A percentile compares a stretch with the other conserved stretches of the same genome.
Conservation (phyloP, 2,113 vertebrate genomes). For the Poeciliopsis retropinna region DNA sequence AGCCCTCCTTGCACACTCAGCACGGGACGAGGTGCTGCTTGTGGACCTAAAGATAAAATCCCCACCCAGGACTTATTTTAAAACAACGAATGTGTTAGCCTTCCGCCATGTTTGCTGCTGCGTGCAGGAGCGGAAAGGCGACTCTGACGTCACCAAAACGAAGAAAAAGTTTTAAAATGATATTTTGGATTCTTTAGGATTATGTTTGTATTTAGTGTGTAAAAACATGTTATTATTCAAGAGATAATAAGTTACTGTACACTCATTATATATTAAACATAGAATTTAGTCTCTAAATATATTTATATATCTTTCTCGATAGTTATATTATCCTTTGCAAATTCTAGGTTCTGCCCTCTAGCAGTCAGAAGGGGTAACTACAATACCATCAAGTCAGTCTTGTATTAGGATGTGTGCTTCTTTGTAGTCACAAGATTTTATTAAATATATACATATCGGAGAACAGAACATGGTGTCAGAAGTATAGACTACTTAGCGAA, state of each 20-base stretch:
- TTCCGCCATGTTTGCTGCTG: constrained; percentile 68
- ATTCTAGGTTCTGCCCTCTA: background rate
- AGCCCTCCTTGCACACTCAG: background rate
- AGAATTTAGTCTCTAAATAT: background rate
- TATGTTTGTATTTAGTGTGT: background rate
- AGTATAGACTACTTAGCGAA: too few species aligned
- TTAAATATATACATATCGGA: too few species aligned
- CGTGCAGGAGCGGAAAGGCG: constrained; percentile 35
- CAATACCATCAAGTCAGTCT: background rate
- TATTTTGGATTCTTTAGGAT: background rate
- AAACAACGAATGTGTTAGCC: constrained; percentile 26
- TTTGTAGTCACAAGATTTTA: too few species aligned
- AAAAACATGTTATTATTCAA: background rate
- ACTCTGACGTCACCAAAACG: constrained; percentile 21
- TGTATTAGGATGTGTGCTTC: background rate
- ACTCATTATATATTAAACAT: background rate
- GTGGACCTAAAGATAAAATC: background rate
- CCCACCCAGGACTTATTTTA: constrained; percentile 14
- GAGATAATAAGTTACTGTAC: background rate
- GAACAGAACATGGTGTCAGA: too few species aligned
- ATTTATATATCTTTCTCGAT: background rate
- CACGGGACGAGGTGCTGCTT: rapidly evolving
- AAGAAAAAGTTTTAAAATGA: background rate
- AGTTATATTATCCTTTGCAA: background rate
- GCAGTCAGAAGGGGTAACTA: background rate